Percentiles rank a stretch among this genome's conserved stretches.
Evolutionary conservation across 2,797 vertebrate genomes (phyloP).

Genomic region (Merluccius polli): DNA sequence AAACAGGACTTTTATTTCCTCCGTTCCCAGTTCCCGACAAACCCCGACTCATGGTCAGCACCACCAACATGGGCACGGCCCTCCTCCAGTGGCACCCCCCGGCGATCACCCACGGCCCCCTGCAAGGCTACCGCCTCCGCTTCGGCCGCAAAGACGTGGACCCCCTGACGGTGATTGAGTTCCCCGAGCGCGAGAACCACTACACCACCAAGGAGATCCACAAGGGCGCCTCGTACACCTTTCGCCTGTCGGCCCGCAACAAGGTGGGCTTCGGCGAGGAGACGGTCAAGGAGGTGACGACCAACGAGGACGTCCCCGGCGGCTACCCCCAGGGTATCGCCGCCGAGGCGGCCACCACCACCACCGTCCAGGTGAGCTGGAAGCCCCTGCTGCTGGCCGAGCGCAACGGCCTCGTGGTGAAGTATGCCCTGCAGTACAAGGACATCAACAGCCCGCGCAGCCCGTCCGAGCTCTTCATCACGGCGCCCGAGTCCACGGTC

Average conservation of each 20-base stretch:
- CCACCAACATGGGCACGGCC: constrained; percentile 98
- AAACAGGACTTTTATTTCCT: not conserved
- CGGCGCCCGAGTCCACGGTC: constrained; percentile 87
- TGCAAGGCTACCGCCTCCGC: constrained; percentile 92
- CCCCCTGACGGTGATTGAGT: constrained; percentile 87
- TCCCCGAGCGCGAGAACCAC: constrained; percentile 94
- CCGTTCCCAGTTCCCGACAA: constrained; percentile 89
- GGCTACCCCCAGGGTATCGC: constrained; percentile 93
- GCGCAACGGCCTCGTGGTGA: constrained; percentile 89
- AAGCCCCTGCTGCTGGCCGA: constrained; percentile 86
- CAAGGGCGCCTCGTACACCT: constrained; percentile 91
- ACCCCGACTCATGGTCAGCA: constrained; percentile 93
- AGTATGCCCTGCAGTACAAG: constrained; percentile 94
- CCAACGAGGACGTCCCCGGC: constrained; percentile 88
- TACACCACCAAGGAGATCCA: constrained; percentile 98
- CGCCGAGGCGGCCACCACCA: constrained; percentile 86
- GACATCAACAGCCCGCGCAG: constrained; percentile 97
- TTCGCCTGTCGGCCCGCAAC: constrained; percentile 94
- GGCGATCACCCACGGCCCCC: constrained; percentile 83
- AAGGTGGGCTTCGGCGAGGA: constrained; percentile 98
- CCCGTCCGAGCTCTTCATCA: constrained; percentile 90
- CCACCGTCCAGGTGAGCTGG: constrained; percentile 93
- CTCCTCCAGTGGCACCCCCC: constrained; percentile 97
- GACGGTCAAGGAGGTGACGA: constrained; percentile 91
- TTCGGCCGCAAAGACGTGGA: constrained; percentile 95